Evolutionary conservation across 2,888 invertebrate species (phyloP).

Genomic region (Pterostichus niger): DNA sequence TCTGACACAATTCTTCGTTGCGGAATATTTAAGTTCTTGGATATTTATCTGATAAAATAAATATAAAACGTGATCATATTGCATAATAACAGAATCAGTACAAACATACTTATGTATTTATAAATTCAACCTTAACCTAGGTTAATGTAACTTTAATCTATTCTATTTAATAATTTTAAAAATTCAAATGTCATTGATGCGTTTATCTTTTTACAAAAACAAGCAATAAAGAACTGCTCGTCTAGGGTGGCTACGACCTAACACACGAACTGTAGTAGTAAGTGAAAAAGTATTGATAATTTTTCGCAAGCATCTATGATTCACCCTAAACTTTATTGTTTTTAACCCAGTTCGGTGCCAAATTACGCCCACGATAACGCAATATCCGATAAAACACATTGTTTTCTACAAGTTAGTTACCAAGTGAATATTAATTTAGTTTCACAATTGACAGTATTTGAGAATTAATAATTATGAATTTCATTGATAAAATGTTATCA

Average conservation of each 20-base stretch:
- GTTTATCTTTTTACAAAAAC: background rate
- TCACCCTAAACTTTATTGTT: conserved; percentile 15
- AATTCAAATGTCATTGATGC: background rate
- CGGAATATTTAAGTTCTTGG: conserved; percentile 1
- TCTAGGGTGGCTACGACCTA: no score
- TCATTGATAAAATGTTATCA: conserved; percentile 32
- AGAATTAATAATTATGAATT: conserved; percentile 11
- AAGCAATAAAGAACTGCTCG: background rate
- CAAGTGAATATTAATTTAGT: conserved; percentile 4
- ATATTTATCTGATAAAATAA: conserved; percentile 15
- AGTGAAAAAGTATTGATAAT: conserved; percentile 20
- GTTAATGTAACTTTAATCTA: background rate
- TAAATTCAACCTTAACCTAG: conserved; percentile 45
- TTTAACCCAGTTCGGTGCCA: conserved; percentile 20
- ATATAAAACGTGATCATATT: conserved; percentile 7
- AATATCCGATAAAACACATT: background rate
- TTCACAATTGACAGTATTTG: background rate
- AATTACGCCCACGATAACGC: background rate
- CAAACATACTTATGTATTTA: conserved; percentile 4
- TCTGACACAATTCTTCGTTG: no score
- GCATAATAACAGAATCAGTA: conserved; percentile 33
- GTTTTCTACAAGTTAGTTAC: conserved; percentile 1
- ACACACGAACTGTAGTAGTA: background rate
- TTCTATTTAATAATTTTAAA: conserved; percentile 12
- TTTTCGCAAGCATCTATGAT: conserved; percentile 10